Evolutionary conservation across 2,888 invertebrate genomes (phyloP).

Genomic region (Drosophila dives): DNA sequence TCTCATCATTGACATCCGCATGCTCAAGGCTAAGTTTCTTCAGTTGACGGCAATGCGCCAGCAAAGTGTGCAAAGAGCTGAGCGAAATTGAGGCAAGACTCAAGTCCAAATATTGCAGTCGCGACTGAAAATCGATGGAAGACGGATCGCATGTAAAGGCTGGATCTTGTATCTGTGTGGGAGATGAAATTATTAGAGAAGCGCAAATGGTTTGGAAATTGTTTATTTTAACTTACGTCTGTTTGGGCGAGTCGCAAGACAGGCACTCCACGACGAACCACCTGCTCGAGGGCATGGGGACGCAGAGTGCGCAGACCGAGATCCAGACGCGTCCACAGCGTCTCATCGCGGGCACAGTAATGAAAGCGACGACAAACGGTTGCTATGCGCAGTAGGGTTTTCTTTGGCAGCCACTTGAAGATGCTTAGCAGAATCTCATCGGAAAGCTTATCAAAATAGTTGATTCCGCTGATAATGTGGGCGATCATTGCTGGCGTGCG

Average conservation of each 20-base stretch:
- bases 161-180: constrained; percentile 60
- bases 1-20: constrained; percentile 87
- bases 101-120: constrained; percentile 94
- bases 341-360: constrained; percentile 92
- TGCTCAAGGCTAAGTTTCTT: constrained; percentile 95
- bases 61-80: constrained; percentile 86
- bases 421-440: constrained; percentile 95
- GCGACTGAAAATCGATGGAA: constrained; percentile 84
- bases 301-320: constrained; percentile 89
- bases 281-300: constrained; percentile 89
- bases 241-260: constrained; percentile 92
- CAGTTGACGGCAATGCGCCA: constrained; percentile 89
- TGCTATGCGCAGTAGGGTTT: constrained; percentile 89
- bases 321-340: constrained; percentile 94
- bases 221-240: constrained; percentile 87
- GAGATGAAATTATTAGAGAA: too few species aligned
- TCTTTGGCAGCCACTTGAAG: constrained; percentile 93
- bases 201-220: background rate
- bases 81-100: constrained; percentile 90
- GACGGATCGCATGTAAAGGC: constrained; percentile 49
- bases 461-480: constrained; percentile 82
- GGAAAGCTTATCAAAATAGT: constrained; percentile 89
- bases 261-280: constrained; percentile 91
- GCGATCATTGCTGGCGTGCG: constrained; percentile 72
- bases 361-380: constrained; percentile 92